These are phyloP conservation scores for Mallotus villosus DNA, from an alignment of 2,797 vertebrate genomes.

Conservation along the genomic window DNA sequence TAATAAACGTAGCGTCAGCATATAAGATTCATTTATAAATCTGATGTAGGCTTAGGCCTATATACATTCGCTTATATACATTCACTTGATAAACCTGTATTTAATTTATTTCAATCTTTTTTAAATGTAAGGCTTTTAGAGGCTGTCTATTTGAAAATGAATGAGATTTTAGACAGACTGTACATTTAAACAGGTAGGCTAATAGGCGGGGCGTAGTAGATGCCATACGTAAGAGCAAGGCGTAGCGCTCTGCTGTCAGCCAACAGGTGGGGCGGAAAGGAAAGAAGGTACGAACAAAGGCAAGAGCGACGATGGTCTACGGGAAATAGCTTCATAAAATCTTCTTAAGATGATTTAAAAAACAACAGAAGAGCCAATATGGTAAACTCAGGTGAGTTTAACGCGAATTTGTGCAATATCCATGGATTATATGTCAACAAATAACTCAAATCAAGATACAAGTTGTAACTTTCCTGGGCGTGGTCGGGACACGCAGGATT, in stretches of 20 bases:
- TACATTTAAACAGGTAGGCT: neutral
- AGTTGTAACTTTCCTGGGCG: slow-evolving; percentile 53
- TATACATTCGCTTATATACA: neutral
- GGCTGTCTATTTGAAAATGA: neutral
- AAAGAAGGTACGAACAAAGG: neutral
- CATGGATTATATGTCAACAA: neutral
- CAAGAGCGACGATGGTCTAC: neutral
- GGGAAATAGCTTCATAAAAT: slow-evolving; percentile 40
- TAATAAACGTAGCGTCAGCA: neutral
- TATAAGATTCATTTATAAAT: too few relatives aligned
- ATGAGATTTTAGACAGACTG: neutral
- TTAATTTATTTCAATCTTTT: neutral
- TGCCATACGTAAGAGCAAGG: neutral
- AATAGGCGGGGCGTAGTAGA: neutral
- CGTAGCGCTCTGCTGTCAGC: slow-evolving; percentile 11
- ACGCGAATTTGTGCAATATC: neutral
- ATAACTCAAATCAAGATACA: neutral
- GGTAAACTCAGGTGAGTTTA: slow-evolving; percentile 62
- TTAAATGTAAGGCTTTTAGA: neutral
- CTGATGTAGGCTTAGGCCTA: neutral
- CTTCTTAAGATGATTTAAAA: slow-evolving; percentile 31
- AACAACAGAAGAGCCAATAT: slow-evolving; percentile 47
- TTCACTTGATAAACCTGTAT: neutral
- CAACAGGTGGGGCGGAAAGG: slow-evolving; percentile 41
- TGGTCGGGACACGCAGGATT: slow-evolving; percentile 38